These are phyloP conservation scores for Rotaria macrura DNA, from an alignment of 2,888 invertebrate genomes.

Conservation along the genomic window DNA sequence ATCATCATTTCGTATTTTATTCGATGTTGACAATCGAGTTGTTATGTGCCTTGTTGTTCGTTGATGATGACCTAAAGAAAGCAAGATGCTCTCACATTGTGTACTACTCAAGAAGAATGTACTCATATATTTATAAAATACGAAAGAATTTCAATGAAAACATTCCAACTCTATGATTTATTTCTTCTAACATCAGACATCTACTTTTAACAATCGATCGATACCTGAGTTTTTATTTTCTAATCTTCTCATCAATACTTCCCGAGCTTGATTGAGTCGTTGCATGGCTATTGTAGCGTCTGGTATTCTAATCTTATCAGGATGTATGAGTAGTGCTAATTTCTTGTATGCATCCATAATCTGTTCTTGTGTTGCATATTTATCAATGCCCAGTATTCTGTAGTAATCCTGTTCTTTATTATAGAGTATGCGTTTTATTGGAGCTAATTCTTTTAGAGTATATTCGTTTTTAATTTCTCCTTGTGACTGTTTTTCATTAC, in stretches of 20 bases:
- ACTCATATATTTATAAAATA: no score
- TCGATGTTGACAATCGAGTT: not conserved
- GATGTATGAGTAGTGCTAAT: not conserved
- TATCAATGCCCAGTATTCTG: not conserved
- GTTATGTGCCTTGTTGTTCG: not conserved
- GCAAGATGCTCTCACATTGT: no score
- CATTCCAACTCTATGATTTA: no score
- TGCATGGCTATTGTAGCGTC: not conserved
- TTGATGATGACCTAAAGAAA: no score
- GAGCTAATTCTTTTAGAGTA: not conserved
- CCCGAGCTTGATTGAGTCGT: not conserved
- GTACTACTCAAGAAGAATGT: rapidly evolving
- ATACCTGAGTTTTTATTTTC: not conserved
- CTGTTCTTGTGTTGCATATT: not conserved
- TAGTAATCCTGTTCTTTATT: not conserved
- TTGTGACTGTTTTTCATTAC: not conserved
- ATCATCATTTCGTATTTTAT: not conserved
- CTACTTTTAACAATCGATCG: not conserved
- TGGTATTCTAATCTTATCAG: not conserved
- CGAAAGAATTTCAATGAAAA: no score
- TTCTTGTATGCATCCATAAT: not conserved
- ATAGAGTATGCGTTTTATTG: not conserved
- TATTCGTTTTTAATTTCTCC: not conserved
- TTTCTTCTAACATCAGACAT: no score
- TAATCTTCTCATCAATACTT: not conserved